Evolutionary conservation across 1,140 invertebrate genomes (phyloP).

Genomic region (Camponotus pennsylvanicus): DNA sequence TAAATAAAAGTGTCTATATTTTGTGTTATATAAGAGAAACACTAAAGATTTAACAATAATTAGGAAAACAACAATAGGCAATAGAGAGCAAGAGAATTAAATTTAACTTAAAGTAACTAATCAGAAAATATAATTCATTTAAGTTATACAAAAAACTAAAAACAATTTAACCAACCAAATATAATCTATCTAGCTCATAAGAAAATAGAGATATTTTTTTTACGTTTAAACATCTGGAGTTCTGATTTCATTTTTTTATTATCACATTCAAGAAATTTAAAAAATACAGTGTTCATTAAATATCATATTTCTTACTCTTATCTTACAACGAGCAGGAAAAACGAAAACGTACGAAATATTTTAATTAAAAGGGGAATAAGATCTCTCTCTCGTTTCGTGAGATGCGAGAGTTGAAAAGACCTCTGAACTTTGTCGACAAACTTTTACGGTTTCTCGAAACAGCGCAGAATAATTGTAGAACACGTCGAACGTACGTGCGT

Average conservation of each 20-base stretch:
- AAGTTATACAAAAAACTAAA: too few relatives aligned
- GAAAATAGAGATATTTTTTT: background rate
- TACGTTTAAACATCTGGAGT: background rate
- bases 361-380: conserved; percentile 36
- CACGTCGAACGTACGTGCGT: conserved; percentile 31
- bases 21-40: background rate
- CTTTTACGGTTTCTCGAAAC: conserved; percentile 54
- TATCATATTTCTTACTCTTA: conserved; percentile 8
- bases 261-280: background rate
- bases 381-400: conserved; percentile 14
- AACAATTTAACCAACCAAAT: background rate
- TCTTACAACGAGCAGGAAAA: background rate
- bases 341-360: conserved; percentile 15
- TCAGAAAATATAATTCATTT: too few relatives aligned
- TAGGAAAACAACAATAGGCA: too few relatives aligned
- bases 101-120: too few relatives aligned
- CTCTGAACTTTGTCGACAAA: conserved; percentile 39
- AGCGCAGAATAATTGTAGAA: conserved; percentile 50
- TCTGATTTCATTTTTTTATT: background rate
- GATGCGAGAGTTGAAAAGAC: conserved; percentile 1
- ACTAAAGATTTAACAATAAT: background rate
- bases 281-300: background rate
- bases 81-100: too few relatives aligned
- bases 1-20: background rate
- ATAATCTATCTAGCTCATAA: background rate